Base-by-base conservation (phyloP, 2,113 vertebrate genomes). In the Esox niger region DNA sequence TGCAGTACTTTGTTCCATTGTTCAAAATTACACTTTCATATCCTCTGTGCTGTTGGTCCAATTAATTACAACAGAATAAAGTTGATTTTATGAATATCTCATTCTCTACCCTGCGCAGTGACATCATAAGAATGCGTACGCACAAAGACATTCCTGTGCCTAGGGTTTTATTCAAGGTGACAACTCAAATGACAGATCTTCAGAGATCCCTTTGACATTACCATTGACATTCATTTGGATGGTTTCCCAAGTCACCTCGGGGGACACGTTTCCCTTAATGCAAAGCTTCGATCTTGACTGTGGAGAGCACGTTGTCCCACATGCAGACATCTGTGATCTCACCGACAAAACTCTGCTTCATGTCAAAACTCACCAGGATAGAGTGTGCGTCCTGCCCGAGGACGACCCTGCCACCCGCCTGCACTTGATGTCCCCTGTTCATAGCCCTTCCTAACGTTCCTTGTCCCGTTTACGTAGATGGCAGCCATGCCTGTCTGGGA, bases 241-340 rank as follows among this genome's bases (percentile, higher is more conserved):
- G 11, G 2, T 20, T 2, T 72, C 38, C 82, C 85, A 87, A n/a
- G 72, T 84, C 72, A 0, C 63, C 79, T 17, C 4, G 58, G 0
- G 15, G 4, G 0, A 29, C n/a, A 0, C 0, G 52, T 7, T 23
- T 60, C 20, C 70, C 65, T 0, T 2, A 6, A 27, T 15, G 7
- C 30, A 77, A 0, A 9, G 52, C 62, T 9, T 43, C 15, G 59
- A 86, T 69, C 0, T 1, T 7, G 17, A 1, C 13, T 2, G 43
- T 31, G 4, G 75, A 1, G 46, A 87, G 76, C 46, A 85, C 85
- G 2, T 1, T 27, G 66, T 84, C 81, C 83, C 80, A 75, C 80
- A 87, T 35, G 0, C 78, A 81, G 0, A 87, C 55, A 10, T 86
- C 82, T 4, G 0, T 10, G 30, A 87, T 84, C 66, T 84, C 80